Evolutionary conservation across 2,797 vertebrate genomes (phyloP).

Genomic region (Choloepus didactylus): DNA sequence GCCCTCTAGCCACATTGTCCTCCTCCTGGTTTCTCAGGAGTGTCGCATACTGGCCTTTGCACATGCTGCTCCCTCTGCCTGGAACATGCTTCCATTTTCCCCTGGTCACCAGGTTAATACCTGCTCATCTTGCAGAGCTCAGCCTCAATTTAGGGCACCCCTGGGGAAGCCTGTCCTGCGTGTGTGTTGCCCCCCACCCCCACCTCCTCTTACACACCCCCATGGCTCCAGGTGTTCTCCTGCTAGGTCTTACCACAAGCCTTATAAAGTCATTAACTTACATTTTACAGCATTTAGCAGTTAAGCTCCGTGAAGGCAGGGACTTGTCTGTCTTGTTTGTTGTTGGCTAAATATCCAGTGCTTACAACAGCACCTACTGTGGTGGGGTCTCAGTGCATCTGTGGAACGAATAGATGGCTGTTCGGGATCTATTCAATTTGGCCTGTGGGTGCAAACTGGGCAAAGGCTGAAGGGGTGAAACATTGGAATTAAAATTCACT

Average conservation of each 20-base stretch:
- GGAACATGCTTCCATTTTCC: background rate
- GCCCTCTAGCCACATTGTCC: background rate
- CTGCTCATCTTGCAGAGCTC: background rate
- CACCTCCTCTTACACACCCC: background rate
- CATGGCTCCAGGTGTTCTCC: background rate
- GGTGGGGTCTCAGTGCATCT: background rate
- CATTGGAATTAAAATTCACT: background rate
- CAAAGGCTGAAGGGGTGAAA: background rate
- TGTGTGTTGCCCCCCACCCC: background rate
- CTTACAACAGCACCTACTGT: too few relatives aligned
- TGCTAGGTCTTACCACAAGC: background rate
- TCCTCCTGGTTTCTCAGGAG: background rate
- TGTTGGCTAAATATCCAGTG: background rate
- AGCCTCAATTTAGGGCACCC: background rate
- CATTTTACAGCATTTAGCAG: background rate
- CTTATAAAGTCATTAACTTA: constrained; percentile 21
- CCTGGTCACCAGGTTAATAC: background rate
- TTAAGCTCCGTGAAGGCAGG: background rate
- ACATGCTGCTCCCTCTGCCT: background rate
- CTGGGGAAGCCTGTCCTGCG: background rate
- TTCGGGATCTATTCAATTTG: background rate
- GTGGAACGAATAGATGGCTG: background rate
- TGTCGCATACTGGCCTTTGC: background rate
- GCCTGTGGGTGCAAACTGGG: background rate
- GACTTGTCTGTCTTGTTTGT: background rate